Evolutionary conservation across 1,140 invertebrate genomes (phyloP), one percentile per base, ranked within the genome.

Genomic region (Ephestia elutella): DNA sequence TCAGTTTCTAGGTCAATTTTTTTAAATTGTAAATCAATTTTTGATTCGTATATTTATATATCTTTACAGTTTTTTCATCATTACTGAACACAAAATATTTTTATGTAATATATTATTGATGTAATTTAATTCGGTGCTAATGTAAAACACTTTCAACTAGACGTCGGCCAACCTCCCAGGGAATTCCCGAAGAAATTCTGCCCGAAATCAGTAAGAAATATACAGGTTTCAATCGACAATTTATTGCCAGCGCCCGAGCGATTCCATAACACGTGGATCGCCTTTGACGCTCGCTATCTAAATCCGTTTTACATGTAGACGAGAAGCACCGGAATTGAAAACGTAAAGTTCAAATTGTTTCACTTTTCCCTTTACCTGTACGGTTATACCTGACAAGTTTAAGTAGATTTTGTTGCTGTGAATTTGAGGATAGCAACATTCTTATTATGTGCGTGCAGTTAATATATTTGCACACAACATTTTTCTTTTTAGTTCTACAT

Each of bases 221-320:
- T 44, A 44, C 38, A 44, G 38, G 2, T 44, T 44, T 44, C 38
- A 44, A 44, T 44, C 13, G 38, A 15, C 10, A 44, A 44, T 44
- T 44, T 44, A 44, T 44, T 44, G 38, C 38, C 10, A 2, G 13
- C 38, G 38, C n/a, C 38, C 38, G 38, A 44, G 38, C 38, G 38
- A 17, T 44, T 44, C 38, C 38, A 44, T 44, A 44, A 44, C 38
- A 44, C 38, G 38, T 3, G 38, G 38, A 44, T 44, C 10, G n/a
- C 38, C 38, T 44, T 44, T 44, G 38, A 44, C 38, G 38, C 38
- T 44, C 38, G 38, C 38, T 44, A 44, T 44, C 38, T 17, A 44
- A 44, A 44, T 44, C 38, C 38, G n/a, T 44, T 44, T 13, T 44
- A 15, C 38, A 44, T 44, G 21, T 25, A 25, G 7, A 8, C 38